Evolutionary conservation across 2,888 invertebrate species (phyloP), one percentile per base, ranked within the genome.

Genomic region (Beris chalybata): DNA sequence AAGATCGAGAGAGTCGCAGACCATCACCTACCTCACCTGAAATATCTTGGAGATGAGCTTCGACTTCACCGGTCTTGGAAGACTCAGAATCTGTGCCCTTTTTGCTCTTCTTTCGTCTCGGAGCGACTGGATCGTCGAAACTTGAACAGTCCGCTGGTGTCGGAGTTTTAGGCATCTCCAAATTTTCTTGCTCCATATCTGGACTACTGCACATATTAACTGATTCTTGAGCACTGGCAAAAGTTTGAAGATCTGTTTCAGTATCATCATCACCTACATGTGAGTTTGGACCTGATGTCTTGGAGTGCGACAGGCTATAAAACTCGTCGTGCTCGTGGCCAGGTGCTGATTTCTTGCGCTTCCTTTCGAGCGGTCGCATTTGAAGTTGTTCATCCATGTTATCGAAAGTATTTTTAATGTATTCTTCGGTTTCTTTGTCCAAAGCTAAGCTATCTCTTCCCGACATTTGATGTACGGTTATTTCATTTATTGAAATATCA

Each of bases 401-500:
- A 5, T 81, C 79, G 54, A 78, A 75, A 5, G 75, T 76, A 68
- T 76, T 70, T 75, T 79, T 71, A 68, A 77, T 74, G 77, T 80
- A 74, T 72, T 82, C 76, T 83, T 86, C 72, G 79, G 80, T 77
- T 83, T 74, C 72, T 54, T 74, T 86, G 73, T 88, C 86, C 7
- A 76, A 74, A 4, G 75, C 74, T n/a, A 74, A 69, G 6, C 75
- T 77, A 1, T 81, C 82, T 6, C 79, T 78, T 63, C 85, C 85
- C 4, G 78, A 78, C 12, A 84, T 82, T 65, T 83, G 84, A 65
- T 86, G 85, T 66, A 86, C 81, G 57, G 86, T 86, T 74, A 92
- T 90, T 74, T 93, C 92, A 48, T 88, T 87, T 65, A 92, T 88
- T 0, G 93, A 93, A 68, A 92, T 88, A 73, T 93, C 93, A 76